phyloP scores from a whole-genome alignment of 1,140 invertebrate species.

The Zaprionus lachaisei region DNA sequence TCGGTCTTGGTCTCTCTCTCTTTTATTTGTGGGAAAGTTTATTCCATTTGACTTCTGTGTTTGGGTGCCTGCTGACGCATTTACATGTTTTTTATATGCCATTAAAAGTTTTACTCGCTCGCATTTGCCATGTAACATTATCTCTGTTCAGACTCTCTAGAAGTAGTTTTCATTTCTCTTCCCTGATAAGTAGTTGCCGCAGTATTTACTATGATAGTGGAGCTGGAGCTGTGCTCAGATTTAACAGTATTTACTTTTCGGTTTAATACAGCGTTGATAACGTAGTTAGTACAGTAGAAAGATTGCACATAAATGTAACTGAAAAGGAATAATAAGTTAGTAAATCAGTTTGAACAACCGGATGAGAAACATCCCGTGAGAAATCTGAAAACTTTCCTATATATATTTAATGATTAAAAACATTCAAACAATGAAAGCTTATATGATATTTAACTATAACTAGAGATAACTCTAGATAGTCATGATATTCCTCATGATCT shows the following conservation, averaged over 20 bases:
- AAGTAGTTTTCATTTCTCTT: neutral
- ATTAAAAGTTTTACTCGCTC: constrained; percentile 41
- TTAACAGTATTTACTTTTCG: neutral
- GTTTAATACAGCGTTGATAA: neutral
- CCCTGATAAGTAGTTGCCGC: constrained; percentile 23
- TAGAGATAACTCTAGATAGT: no score
- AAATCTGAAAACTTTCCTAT: neutral
- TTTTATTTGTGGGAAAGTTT: constrained; percentile 59
- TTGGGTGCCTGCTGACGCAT: constrained; percentile 1
- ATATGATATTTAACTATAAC: no score
- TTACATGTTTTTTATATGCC: constrained; percentile 41
- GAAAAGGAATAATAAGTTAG: neutral
- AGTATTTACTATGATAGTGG: constrained; percentile 23
- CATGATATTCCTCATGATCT: no score
- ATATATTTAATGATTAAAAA: neutral
- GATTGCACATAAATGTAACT: neutral
- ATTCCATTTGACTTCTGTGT: constrained; percentile 34
- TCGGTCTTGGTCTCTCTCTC: constrained; percentile 3
- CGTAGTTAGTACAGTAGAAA: neutral
- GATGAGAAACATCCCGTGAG: neutral
- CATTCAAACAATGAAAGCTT: no score
- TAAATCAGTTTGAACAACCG: neutral
- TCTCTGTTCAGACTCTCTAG: neutral
- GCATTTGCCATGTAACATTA: constrained; percentile 19
- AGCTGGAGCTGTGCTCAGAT: neutral